These are phyloP conservation scores for Camptogramma bilineatum DNA, from an alignment of 2,888 invertebrate species.

Conservation along the genomic window DNA sequence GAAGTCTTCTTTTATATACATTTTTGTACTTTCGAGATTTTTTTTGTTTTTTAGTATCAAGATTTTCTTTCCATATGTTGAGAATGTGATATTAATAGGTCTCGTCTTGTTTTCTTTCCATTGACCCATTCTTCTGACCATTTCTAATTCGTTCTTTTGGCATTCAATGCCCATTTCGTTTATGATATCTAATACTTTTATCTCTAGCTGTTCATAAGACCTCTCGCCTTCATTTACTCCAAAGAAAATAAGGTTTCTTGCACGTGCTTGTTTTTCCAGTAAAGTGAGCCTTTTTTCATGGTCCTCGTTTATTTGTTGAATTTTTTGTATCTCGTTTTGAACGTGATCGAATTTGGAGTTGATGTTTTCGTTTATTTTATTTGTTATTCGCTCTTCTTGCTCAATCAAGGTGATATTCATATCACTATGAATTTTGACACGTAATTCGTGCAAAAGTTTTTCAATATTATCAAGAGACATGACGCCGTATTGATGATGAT, in stretches of 20 bases:
- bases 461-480: constrained; percentile 9
- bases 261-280: constrained; percentile 5
- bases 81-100: constrained; percentile 1
- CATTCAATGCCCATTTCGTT: constrained; percentile 1
- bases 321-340: constrained; percentile 7
- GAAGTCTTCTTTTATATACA: constrained; percentile 13
- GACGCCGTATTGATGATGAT: no score
- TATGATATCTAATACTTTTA: not conserved
- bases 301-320: not conserved
- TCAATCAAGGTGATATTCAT: not conserved
- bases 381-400: constrained; percentile 5
- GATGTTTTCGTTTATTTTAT: constrained; percentile 8
- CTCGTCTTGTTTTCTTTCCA: not conserved
- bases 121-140: constrained; percentile 1
- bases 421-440: constrained; percentile 1
- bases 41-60: constrained; percentile 1
- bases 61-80: constrained; percentile 8
- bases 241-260: constrained; percentile 5
- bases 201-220: constrained; percentile 6
- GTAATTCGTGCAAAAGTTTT: constrained; percentile 6
- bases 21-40: not conserved
- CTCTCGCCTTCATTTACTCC: constrained; percentile 5
- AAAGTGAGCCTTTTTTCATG: not conserved
- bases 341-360: not conserved
- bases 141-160: constrained; percentile 2